Conservation (phyloP, 92 coral and sea anemone genomes). For the Siderastrea siderea region DNA sequence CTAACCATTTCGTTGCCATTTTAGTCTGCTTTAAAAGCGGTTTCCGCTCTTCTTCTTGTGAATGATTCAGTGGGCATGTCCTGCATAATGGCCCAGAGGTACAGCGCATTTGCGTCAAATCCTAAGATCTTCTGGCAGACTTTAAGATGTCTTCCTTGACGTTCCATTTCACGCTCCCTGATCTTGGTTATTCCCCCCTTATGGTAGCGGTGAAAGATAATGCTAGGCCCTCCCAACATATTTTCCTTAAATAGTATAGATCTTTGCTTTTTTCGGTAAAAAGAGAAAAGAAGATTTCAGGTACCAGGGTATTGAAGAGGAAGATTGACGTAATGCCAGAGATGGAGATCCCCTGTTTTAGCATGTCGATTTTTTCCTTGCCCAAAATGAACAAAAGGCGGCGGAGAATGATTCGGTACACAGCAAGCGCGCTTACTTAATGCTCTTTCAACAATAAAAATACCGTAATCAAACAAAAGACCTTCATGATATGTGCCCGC, state of each 20-base stretch:
- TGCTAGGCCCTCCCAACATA: constrained; percentile 51
- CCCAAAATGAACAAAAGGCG: neutral
- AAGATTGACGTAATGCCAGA: constrained; percentile 55
- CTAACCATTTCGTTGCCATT: constrained; percentile 48
- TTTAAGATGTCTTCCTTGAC: constrained; percentile 7
- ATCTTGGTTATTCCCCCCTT: constrained; percentile 20
- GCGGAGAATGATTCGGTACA: constrained; percentile 24
- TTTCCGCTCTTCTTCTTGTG: constrained; percentile 39
- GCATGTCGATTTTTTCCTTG: constrained; percentile 22
- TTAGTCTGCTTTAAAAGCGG: constrained; percentile 31
- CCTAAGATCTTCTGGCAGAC: constrained; percentile 39
- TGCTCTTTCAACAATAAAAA: too few species aligned
- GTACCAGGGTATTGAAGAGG: neutral
- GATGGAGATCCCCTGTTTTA: constrained; percentile 12
- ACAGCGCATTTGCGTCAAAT: constrained; percentile 12
- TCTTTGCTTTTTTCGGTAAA: constrained; percentile 41
- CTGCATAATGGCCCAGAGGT: constrained; percentile 39
- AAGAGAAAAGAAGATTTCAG: neutral
- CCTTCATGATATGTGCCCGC: too few species aligned
- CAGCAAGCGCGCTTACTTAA: too few species aligned
- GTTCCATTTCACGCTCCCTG: neutral
- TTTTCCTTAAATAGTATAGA: constrained; percentile 48
- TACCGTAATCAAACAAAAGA: too few species aligned
- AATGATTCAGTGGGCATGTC: constrained; percentile 44
- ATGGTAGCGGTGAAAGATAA: constrained; percentile 60